These are phyloP conservation scores for Gracilinanus agilis DNA, from an alignment of 2,113 vertebrate genomes.

Conservation along the genomic window DNA sequence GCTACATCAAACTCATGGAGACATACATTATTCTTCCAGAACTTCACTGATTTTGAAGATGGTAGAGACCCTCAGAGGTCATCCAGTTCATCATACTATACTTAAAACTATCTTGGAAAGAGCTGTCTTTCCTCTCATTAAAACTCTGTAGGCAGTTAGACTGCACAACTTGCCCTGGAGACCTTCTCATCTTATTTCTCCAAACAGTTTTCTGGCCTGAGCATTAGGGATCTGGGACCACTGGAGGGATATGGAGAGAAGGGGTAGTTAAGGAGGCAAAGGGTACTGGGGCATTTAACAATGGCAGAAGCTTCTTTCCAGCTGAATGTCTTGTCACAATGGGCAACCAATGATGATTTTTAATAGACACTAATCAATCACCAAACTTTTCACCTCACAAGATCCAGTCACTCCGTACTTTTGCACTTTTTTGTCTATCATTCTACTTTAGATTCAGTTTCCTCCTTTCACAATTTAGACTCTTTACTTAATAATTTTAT, in stretches of 20 bases:
- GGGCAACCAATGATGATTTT: neutral
- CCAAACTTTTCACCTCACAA: neutral
- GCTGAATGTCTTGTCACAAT: neutral
- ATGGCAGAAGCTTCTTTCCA: neutral
- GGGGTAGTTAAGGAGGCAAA: neutral
- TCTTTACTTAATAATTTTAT: neutral
- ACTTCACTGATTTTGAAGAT: slow-evolving; percentile 67
- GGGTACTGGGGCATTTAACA: neutral
- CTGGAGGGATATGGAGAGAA: neutral
- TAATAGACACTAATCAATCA: neutral
- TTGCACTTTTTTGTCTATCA: neutral
- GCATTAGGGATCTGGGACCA: neutral
- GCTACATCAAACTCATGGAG: slow-evolving; percentile 73
- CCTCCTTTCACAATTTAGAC: neutral
- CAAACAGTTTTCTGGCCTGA: neutral
- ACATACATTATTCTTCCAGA: slow-evolving; percentile 78
- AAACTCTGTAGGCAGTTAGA: slow-evolving; percentile 1
- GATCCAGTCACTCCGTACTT: neutral
- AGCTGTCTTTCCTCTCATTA: slow-evolving; percentile 58
- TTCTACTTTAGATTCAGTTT: neutral
- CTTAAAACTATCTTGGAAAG: slow-evolving; percentile 54
- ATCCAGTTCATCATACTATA: slow-evolving; percentile 58
- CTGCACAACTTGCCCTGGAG: neutral
- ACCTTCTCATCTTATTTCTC: neutral
- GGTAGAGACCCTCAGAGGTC: slow-evolving; percentile 60